A percentile compares a stretch with the other conserved stretches of the same genome.
Evolutionary conservation across 2,113 vertebrate species (phyloP).

Genomic region (Xiphorhynchus elegans): DNA sequence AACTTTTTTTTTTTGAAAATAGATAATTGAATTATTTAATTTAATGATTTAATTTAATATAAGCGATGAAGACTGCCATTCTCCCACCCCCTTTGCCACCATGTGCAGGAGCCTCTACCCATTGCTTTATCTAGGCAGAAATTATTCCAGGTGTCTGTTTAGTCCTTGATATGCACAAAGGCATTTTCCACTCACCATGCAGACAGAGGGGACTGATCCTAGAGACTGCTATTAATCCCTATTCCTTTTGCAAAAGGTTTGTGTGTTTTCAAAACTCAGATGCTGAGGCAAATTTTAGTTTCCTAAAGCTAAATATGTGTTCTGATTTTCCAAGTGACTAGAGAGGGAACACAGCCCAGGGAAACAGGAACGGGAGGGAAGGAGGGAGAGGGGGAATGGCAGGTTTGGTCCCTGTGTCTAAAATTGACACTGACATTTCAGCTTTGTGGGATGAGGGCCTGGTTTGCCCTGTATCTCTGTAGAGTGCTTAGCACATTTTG

Average conservation of each 20-base stretch:
- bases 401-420: neutral
- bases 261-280: neutral
- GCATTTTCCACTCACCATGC: neutral
- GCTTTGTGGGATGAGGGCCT: neutral
- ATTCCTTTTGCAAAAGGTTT: neutral
- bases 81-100: neutral
- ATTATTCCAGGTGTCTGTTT: neutral
- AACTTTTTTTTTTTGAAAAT: neutral
- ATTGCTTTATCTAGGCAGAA: neutral
- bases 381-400: neutral
- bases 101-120: neutral
- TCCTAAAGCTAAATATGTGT: neutral
- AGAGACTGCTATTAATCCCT: neutral
- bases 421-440: neutral
- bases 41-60: neutral
- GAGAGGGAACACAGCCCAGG: neutral
- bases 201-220: neutral
- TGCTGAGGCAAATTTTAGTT: neutral
- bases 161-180: neutral
- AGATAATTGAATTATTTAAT: neutral
- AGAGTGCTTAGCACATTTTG: neutral
- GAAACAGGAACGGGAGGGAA: accelerated
- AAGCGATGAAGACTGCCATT: neutral
- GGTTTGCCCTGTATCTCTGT: neutral
- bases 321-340: neutral